A percentile compares a stretch with the other conserved stretches of the same genome.
These are phyloP conservation scores for Lypha dubia DNA, from an alignment of 2,888 invertebrate species.

Conservation along the genomic window DNA sequence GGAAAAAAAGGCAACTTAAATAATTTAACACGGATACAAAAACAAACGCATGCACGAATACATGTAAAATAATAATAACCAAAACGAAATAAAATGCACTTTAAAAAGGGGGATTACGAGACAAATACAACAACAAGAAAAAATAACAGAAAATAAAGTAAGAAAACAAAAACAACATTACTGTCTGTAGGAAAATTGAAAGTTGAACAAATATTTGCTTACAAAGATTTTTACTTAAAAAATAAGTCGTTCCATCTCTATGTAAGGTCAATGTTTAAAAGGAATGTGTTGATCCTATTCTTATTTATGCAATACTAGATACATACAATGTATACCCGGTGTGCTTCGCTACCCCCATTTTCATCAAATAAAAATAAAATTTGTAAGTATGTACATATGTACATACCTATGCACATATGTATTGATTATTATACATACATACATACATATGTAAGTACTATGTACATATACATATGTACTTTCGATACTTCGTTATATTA, in stretches of 20 bases:
- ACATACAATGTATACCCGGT: too few species aligned
- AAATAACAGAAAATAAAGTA: neutral
- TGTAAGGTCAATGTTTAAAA: neutral
- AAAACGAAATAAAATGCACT: constrained; percentile 35
- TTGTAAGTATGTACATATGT: too few species aligned
- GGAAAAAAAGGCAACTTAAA: constrained; percentile 44
- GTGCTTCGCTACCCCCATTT: too few species aligned
- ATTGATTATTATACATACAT: too few species aligned
- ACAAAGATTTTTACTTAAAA: neutral
- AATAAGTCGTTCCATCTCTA: too few species aligned
- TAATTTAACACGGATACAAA: constrained; percentile 5
- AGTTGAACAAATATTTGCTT: neutral
- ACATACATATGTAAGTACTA: too few species aligned
- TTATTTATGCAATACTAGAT: neutral
- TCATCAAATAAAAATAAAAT: too few species aligned
- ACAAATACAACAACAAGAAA: constrained; percentile 44
- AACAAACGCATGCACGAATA: neutral
- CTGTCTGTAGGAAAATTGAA: neutral
- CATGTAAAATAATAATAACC: constrained; percentile 1
- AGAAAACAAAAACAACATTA: constrained; percentile 2
- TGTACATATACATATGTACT: too few species aligned
- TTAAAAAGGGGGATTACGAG: constrained; percentile 54
- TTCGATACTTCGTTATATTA: too few species aligned
- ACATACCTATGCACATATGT: too few species aligned
- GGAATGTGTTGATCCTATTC: neutral